Percentiles rank a stretch among this genome's conserved stretches.
These are phyloP conservation scores for Montipora cactus DNA, from an alignment of 64 coral and sea anemone species.

Conservation along the genomic window DNA sequence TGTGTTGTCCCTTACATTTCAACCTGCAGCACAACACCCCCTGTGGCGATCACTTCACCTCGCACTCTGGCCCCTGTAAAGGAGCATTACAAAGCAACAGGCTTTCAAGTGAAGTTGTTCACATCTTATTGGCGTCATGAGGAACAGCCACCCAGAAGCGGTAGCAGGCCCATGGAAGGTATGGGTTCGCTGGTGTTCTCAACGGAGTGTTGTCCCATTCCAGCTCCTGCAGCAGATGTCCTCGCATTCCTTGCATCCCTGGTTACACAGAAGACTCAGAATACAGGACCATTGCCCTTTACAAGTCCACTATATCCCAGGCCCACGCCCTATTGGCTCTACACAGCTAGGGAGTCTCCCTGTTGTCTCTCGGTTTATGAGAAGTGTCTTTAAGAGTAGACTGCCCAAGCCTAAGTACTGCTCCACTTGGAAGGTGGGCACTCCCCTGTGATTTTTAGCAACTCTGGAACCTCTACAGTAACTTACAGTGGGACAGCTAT, in stretches of 20 bases:
- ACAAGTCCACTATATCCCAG: neutral
- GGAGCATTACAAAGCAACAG: neutral
- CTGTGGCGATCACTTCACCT: neutral
- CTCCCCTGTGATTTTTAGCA: no score
- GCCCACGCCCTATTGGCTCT: neutral
- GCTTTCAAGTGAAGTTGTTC: neutral
- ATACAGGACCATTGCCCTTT: constrained; percentile 30
- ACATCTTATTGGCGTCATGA: no score
- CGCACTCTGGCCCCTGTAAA: neutral
- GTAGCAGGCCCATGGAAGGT: neutral
- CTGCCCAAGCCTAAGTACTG: no score
- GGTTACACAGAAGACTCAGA: neutral
- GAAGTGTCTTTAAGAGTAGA: no score
- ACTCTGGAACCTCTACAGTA: no score
- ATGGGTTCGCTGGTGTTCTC: neutral
- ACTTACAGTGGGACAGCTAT: no score
- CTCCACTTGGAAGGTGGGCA: no score
- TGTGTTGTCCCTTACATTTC: constrained; percentile 23
- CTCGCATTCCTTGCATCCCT: no score
- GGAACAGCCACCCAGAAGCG: no score
- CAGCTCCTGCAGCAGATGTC: no score
- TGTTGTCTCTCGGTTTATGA: neutral
- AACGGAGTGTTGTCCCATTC: no score
- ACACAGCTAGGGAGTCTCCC: constrained; percentile 24
- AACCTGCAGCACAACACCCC: constrained; percentile 2